A percentile compares a stretch with the other conserved stretches of the same genome.
phyloP scores from a whole-genome alignment of 2,113 vertebrate species.

The Mesocricetus auratus region DNA sequence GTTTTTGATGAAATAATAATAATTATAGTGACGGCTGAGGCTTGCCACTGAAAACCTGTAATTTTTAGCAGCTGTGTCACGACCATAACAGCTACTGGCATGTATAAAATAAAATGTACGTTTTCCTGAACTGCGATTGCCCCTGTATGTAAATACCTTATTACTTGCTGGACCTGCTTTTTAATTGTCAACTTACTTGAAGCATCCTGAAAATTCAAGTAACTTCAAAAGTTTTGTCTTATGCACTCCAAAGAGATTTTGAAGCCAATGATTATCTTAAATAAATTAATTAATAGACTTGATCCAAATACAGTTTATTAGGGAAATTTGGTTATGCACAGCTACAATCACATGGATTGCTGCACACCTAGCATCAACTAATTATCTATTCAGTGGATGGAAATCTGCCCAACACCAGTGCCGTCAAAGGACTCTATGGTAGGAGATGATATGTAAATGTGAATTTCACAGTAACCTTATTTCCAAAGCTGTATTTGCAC shows the following conservation, averaged over 20 bases:
- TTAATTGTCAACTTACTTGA: constrained; percentile 28
- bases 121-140: constrained; percentile 50
- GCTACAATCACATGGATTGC: constrained; percentile 26
- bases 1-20: constrained; percentile 86
- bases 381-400: constrained; percentile 29
- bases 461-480: constrained; percentile 27
- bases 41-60: constrained; percentile 80
- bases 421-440: not conserved
- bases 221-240: constrained; percentile 33
- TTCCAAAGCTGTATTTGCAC: constrained; percentile 20
- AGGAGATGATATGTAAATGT: not conserved
- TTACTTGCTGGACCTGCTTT: not conserved
- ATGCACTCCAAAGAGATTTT: constrained; percentile 16
- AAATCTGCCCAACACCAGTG: not conserved
- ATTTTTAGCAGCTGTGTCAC: constrained; percentile 84
- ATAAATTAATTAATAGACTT: constrained; percentile 52
- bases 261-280: constrained; percentile 44
- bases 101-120: constrained; percentile 65
- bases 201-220: not conserved
- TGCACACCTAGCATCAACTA: constrained; percentile 27
- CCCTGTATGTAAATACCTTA: constrained; percentile 35
- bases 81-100: constrained; percentile 62
- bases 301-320: constrained; percentile 51
- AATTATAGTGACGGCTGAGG: constrained; percentile 71
- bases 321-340: constrained; percentile 36